Conservation (phyloP, 1,140 invertebrate genomes). For the Brachionus calyciflorus region DNA sequence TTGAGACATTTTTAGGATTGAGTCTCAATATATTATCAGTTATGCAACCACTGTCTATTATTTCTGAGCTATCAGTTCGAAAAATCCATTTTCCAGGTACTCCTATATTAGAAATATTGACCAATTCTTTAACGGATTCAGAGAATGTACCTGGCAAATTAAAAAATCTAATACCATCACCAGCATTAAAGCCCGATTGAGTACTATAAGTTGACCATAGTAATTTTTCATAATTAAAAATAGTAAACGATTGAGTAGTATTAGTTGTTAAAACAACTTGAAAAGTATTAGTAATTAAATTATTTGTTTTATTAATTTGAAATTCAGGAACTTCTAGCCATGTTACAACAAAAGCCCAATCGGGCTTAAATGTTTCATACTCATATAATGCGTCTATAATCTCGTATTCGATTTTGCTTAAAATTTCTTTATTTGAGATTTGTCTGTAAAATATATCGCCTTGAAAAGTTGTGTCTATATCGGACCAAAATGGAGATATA, state of each 20-base stretch:
- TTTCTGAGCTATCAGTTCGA: neutral
- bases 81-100: constrained; percentile 24
- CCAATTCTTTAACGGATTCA: neutral
- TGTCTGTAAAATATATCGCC: constrained; percentile 2
- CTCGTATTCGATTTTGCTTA: neutral
- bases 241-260: neutral
- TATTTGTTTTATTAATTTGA: neutral
- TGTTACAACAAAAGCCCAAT: constrained; percentile 27
- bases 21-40: neutral
- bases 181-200: neutral
- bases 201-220: neutral
- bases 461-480: neutral
- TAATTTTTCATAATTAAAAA: constrained; percentile 47
- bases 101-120: neutral
- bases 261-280: constrained; percentile 29
- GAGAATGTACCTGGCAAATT: neutral
- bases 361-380: neutral
- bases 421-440: neutral
- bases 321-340: neutral
- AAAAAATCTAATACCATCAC: neutral
- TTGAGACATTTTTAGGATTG: neutral
- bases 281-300: constrained; percentile 28
- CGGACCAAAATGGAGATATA: constrained; percentile 1
- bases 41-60: neutral
- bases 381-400: neutral